Evolutionary conservation across 2,113 vertebrate genomes (phyloP), one percentile per base, ranked within the genome.

Genomic region (Acrocephalus arundinaceus): DNA sequence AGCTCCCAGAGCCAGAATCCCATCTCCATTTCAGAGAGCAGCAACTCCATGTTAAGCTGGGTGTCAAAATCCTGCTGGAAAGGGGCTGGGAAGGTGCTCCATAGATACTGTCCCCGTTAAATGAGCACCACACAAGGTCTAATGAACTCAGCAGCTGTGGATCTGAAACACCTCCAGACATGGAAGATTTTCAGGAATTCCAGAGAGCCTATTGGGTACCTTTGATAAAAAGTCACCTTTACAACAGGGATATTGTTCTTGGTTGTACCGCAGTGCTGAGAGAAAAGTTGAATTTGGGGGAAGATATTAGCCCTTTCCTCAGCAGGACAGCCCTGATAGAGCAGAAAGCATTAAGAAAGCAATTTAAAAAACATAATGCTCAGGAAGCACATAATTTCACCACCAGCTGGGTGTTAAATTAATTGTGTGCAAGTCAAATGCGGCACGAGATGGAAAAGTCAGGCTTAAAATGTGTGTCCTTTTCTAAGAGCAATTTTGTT

Each of bases 341-440:
- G 95, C 67, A 87, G 90, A 96, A 87, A 79, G 87, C 85, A 96
- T 93, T 96, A 91, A 95, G 93, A 97, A 97, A 97, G 95, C 95
- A 97, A 97, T 97, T 97, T 96, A n/a, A 94, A 93, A 90, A 77
- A 9, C 90, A 93, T 86, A 96, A 95, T 87, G 58, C 82, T 93
- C 93, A 93, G 93, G 94, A 96, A 96, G 85, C 79, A 95, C 92
- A 91, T 94, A 90, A 96, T 97, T 97, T 97, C 87, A 94, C 97
- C 95, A 59, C 95, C 96, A 96, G 95, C 97, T 97, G 97, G 78
- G 90, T 95, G 92, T 90, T 96, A 94, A 97, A 97, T 97, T 97
- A 97, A 97, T 97, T 94, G 95, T 22, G 27, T 70, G 78, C 66
- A 52, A 88, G 65, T 41, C 0, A 22, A 95, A 93, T 5, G 35